Evolutionary conservation across 2,888 invertebrate genomes (phyloP).

Genomic region (Nomada fucata): DNA sequence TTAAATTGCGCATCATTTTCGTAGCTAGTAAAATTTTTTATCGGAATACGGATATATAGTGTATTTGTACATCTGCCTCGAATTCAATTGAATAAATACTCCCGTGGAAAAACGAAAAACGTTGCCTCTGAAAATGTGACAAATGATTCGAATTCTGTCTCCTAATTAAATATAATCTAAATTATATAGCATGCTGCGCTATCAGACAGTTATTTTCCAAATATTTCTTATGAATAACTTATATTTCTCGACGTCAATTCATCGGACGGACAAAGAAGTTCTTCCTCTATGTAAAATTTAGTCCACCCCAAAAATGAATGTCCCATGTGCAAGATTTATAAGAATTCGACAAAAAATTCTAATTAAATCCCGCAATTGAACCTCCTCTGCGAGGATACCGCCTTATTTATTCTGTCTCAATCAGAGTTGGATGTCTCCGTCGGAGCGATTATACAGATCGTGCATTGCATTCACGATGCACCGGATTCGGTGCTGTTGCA

Average conservation of each 20-base stretch:
- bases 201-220: background rate
- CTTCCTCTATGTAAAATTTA: background rate
- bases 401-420: background rate
- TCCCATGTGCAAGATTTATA: background rate
- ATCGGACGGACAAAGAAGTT: background rate
- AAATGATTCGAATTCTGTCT: too few relatives aligned
- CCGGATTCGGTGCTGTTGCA: background rate
- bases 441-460: background rate
- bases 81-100: too few relatives aligned
- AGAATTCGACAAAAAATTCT: background rate
- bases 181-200: too few relatives aligned
- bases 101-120: background rate
- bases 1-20: constrained; percentile 1
- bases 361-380: background rate
- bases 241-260: too few relatives aligned
- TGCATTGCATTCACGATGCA: background rate
- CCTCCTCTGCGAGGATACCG: background rate
- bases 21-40: background rate
- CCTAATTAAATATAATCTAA: too few relatives aligned
- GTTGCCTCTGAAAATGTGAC: too few relatives aligned
- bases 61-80: too few relatives aligned
- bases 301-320: background rate
- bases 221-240: too few relatives aligned
- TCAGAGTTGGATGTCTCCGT: background rate
- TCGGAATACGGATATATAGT: too few relatives aligned